Percentiles rank a stretch among this genome's conserved stretches.
Conservation (phyloP, 2,888 invertebrate genomes). For the Nipponacmea schrenckii region DNA sequence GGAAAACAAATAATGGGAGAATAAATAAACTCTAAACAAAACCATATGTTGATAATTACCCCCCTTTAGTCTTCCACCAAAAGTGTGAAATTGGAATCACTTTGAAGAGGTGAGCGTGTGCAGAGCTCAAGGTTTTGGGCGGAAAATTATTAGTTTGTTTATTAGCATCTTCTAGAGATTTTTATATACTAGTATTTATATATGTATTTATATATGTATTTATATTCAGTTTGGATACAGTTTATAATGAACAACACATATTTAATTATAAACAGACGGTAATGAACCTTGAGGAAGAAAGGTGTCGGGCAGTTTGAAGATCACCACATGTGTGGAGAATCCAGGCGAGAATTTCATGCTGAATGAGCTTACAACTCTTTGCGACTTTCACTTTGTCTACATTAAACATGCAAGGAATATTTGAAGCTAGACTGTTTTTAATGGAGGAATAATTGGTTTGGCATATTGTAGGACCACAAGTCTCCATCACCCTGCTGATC, state of each 20-base stretch:
- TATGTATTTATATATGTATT: too few species aligned
- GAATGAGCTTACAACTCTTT: too few species aligned
- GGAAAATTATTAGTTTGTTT: not conserved
- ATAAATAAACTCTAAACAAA: slow-evolving; percentile 2
- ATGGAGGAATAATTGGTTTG: not conserved
- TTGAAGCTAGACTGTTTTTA: slow-evolving; percentile 6
- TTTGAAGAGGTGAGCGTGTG: not conserved
- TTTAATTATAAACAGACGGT: not conserved
- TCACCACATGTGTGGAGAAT: not conserved
- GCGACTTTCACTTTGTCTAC: too few species aligned
- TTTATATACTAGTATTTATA: too few species aligned
- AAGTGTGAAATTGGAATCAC: slow-evolving; percentile 3
- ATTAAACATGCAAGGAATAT: not conserved
- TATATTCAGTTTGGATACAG: not conserved
- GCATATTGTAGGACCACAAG: not conserved
- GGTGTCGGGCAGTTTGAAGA: not conserved
- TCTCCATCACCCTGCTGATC: too few species aligned
- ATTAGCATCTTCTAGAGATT: not conserved
- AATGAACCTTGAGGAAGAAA: not conserved
- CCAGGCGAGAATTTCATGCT: not conserved
- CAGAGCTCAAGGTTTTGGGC: too few species aligned
- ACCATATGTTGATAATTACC: not conserved
- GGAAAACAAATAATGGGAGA: not conserved
- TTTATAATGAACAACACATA: not conserved
- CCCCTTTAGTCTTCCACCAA: not conserved